Base-by-base conservation (phyloP, 2,797 vertebrate species). In the Anas georgica region DNA sequence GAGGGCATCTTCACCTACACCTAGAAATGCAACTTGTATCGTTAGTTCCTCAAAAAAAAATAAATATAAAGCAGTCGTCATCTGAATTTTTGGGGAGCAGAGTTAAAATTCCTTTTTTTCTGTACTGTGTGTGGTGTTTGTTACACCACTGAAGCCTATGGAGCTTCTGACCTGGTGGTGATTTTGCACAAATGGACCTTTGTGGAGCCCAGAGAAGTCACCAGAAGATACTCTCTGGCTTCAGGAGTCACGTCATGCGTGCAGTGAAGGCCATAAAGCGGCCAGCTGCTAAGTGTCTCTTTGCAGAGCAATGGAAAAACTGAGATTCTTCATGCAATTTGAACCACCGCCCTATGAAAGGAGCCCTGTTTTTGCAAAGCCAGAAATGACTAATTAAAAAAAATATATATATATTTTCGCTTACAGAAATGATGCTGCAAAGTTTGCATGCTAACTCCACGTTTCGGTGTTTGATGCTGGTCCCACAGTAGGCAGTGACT, bases 61-160 rank as follows among this genome's bases (percentile, higher is more conserved):
- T 15, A 50, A 15, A 82, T 39, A 14, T 31, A 52, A 70, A 82
- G 31, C 59, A n/a, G 4, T 15, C 1, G 7, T 74, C 88, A 86
- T 39, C 20, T 33, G n/a, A 0, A 13, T 54, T 0, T 35, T 58
- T 0, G 4, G 35, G 31, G 12, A 13, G 8, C 20, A 10, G 60
- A 45, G 13, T 68, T 82, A 33, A 86, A 78, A 20, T 74, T 46
- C 23, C 22, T 0, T 45, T 77, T 77, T 25, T 3, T 33, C 9
- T 0, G 1, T 15, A 8, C 28, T 22, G 14, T 20, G 10, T 37
- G 31, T 37, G 23, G 10, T 6, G 26, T 28, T 26, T 84, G n/a
- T 72, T 66, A 13, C 0, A 2, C 28, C 39, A 7, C 35, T 60
- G 70, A 58, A 82, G 28, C 41, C 35, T 58, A 20, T 28, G 43